Base-by-base conservation (phyloP, 2,888 invertebrate species). In the Melieria crassipennis region DNA sequence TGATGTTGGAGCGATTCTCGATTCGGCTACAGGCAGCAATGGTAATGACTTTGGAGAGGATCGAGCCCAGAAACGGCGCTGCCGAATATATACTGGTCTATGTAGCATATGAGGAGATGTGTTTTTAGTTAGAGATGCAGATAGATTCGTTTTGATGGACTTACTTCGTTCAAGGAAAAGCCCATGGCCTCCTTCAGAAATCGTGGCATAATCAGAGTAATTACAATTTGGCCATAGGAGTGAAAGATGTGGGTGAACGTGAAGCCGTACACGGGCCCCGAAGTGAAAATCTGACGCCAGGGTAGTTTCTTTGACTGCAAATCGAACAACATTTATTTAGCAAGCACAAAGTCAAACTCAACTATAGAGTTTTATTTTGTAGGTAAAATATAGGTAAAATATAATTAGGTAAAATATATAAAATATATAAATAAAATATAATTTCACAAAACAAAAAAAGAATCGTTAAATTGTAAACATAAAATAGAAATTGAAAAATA, bases 161-260 rank as follows among this genome's bases (percentile, higher is more conserved):
- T 79, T 79, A 88, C 88, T 79, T 86, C 79, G 30, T 82, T 79
- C 58, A 88, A 79, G 70, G 84, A 84, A 65, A 88, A 85, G 64
- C 83, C 79, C 77, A 88, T 83, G n/a, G 87, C 86, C 73, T 88
- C 88, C 48, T 85, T 85, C 77, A 88, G 82, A 75, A 85, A 87
- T 45, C 85, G 82, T 1, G 88, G 88, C 74, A 88, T 79, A 70
- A 84, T 77, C 10, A 87, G 78, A 0, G 84, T 82, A 0, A 88
- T 70, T 7, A 87, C 81, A 65, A 86, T 82, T 65, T 86, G 83
- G 4, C 87, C 86, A 78, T 86, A 88, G 72, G 87, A 88, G 55
- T 87, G 87, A 66, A 87, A 88, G 69, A 88, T 82, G 76, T 89
- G 89, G 6, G 87, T 87, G 4, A 88, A 80, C 48, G 88, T 81